Evolutionary conservation across 53 echinoderm and acorn worm species (phyloP).

Genomic region (Paelopatides confundens): DNA sequence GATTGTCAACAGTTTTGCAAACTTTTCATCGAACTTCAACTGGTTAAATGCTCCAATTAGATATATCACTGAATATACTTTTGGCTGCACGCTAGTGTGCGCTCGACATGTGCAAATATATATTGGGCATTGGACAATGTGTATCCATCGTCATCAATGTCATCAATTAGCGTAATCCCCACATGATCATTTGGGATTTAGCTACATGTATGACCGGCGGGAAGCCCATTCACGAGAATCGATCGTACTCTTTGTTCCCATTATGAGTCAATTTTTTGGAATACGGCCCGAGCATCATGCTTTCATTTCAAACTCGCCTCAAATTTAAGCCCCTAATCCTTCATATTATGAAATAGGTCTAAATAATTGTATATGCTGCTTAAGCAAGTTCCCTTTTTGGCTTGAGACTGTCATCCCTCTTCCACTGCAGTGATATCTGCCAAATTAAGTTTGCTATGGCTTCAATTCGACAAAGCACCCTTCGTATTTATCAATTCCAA

Average conservation of each 20-base stretch:
- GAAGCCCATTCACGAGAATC: slow-evolving; percentile 59
- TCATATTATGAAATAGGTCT: slow-evolving; percentile 11
- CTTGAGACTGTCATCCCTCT: too few species aligned
- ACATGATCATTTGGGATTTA: slow-evolving; percentile 40
- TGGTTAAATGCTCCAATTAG: slow-evolving; percentile 55
- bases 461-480: too few species aligned
- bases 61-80: slow-evolving; percentile 51
- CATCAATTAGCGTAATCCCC: slow-evolving; percentile 44
- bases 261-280: background rate
- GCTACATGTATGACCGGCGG: slow-evolving; percentile 39
- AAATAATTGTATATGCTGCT: slow-evolving; percentile 47
- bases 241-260: slow-evolving; percentile 51
- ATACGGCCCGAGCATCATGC: background rate
- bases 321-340: slow-evolving; percentile 44
- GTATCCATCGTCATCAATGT: slow-evolving; percentile 52
- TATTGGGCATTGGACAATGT: slow-evolving; percentile 40
- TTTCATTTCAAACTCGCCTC: slow-evolving; percentile 35
- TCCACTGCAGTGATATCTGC: too few species aligned
- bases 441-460: too few species aligned
- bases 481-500: too few species aligned
- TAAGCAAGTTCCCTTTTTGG: slow-evolving; percentile 39
- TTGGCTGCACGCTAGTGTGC: slow-evolving; percentile 27
- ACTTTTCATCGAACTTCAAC: slow-evolving; percentile 5
- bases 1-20: slow-evolving; percentile 25
- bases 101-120: slow-evolving; percentile 30